Evolutionary conservation across 2,113 vertebrate species (phyloP).

Genomic region (Anseranas semipalmata): DNA sequence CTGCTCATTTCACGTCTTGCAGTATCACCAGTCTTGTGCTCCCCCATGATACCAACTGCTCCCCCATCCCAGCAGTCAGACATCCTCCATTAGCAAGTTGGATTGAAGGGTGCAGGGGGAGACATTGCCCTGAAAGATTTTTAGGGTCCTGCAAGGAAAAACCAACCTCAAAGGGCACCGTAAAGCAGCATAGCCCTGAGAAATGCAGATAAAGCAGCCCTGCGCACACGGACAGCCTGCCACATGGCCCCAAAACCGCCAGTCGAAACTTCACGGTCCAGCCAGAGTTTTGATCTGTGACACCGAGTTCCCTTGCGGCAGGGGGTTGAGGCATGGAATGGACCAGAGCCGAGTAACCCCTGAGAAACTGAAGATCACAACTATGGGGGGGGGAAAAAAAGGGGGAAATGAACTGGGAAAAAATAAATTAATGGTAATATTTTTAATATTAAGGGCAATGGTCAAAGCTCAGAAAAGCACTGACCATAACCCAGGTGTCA

Average conservation of each 20-base stretch:
- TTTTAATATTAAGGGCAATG: not conserved
- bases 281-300: not conserved
- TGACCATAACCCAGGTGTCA: not conserved
- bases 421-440: not conserved
- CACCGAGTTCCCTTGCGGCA: not conserved
- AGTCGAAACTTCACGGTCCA: not conserved
- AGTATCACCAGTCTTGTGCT: not conserved
- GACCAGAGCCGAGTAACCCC: not conserved
- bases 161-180: not conserved
- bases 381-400: fast-evolving
- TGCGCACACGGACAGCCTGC: not conserved
- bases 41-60: not conserved
- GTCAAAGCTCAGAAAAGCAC: not conserved
- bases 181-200: not conserved
- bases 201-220: not conserved
- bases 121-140: not conserved
- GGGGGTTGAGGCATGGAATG: not conserved
- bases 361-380: not conserved
- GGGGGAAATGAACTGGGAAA: not conserved
- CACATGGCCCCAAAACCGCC: not conserved
- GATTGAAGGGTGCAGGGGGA: not conserved
- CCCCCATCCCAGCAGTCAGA: not conserved
- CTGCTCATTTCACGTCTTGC: not conserved
- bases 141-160: not conserved
- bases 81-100: too few relatives aligned